Percentiles rank a stretch among this genome's conserved stretches.
Evolutionary conservation across 2,113 vertebrate genomes (phyloP).

Genomic region (Ctenomys sociabilis): DNA sequence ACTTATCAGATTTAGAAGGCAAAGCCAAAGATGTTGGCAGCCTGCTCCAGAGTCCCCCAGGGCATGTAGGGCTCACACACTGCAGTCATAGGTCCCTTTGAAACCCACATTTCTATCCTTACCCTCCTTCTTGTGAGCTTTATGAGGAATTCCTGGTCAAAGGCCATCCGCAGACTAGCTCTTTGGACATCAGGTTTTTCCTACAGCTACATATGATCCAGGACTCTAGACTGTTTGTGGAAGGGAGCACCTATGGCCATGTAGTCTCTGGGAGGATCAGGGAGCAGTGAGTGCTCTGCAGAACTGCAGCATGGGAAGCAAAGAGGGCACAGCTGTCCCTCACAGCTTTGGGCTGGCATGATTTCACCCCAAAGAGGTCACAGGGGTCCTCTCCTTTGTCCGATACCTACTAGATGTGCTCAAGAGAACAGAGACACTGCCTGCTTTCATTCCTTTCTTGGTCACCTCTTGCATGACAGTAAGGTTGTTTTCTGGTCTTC

Average conservation of each 20-base stretch:
- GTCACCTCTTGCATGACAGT: not conserved
- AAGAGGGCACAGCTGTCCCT: not conserved
- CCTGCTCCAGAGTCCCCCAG: not conserved
- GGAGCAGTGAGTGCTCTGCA: rapidly evolving
- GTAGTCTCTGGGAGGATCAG: not conserved
- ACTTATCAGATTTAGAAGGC: not conserved
- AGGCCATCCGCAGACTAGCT: not conserved
- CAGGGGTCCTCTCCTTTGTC: rapidly evolving
- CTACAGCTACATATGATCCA: rapidly evolving
- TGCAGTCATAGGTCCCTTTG: not conserved
- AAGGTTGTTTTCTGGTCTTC: not conserved
- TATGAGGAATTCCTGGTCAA: not conserved
- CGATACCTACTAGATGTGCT: not conserved
- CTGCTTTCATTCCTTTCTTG: not conserved
- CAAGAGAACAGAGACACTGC: not conserved
- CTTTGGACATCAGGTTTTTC: not conserved
- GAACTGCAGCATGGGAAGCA: not conserved
- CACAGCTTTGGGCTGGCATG: rapidly evolving
- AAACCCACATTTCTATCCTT: not conserved
- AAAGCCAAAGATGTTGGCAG: not conserved
- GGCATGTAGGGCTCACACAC: not conserved
- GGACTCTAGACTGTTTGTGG: rapidly evolving
- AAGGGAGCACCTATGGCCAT: not conserved
- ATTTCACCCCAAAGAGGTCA: not conserved
- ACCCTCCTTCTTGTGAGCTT: not conserved